Base-by-base conservation (phyloP, 2,113 vertebrate species). In the Polypterus bichir region DNA sequence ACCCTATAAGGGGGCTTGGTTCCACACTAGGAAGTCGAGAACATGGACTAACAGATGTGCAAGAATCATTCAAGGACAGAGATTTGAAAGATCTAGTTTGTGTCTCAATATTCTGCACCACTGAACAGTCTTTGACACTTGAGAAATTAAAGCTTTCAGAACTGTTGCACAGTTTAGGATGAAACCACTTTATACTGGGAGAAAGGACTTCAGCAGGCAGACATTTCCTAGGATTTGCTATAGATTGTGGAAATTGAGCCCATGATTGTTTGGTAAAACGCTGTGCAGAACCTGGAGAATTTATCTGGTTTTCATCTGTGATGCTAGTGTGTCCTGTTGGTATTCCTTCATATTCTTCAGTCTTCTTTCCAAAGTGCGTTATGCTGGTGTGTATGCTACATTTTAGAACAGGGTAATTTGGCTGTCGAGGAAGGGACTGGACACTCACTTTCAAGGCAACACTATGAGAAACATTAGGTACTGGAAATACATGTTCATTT, bases 391-490 rank as follows among this genome's bases (percentile, higher is more conserved):
- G 96, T 76, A 99, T 97, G 81, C 94, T 98, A 67, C 96, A 99
- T 46, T 89, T 90, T 70, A 98, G 59, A 67, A 89, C 82, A 5
- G 96, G 96, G 70, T 98, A 98, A 74, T 85, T 93, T 4, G 94
- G 93, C 66, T 99, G 96, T 78, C 96, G 88, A 56, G 96, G 96
- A 68, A 99, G 78, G 4, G 96, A 98, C 82, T 98, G 94, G 60
- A 99, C 94, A 0, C 86, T 92, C 71, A 99, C 91, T 82, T 90
- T 95, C 82, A 99, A 89, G 65, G 96, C 94, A 69, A 97, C 89
- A 1, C 87, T 96, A 77, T 97, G 92, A 70, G 96, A 97, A 48
- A 99, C 88, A 4, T 92, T 95, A 57, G 97, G 93, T 71, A 97
- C 83, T 9, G 97, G 95, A 77, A 99, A 99, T 65, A 97, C 84